A percentile compares a stretch with the other conserved stretches of the same genome.
These are phyloP conservation scores for Ridgeia piscesae DNA, from an alignment of 1,140 invertebrate species.

Conservation along the genomic window DNA sequence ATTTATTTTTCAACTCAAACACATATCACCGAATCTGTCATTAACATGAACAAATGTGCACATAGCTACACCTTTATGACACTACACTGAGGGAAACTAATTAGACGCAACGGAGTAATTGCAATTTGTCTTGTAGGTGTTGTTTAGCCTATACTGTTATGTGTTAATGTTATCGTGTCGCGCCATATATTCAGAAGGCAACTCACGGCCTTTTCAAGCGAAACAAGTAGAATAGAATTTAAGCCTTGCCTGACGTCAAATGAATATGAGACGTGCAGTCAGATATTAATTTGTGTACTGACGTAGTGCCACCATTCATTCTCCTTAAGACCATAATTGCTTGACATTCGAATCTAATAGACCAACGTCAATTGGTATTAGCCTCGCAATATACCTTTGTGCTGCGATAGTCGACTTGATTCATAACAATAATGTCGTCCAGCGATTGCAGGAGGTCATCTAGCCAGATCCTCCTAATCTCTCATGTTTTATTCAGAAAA, in stretches of 20 bases:
- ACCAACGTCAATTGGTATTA: background rate
- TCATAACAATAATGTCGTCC: background rate
- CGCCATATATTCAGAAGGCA: background rate
- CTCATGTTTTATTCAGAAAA: background rate
- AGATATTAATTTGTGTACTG: background rate
- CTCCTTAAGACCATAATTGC: background rate
- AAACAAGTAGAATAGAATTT: background rate
- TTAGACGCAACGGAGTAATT: too few relatives aligned
- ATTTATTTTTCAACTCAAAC: too few relatives aligned
- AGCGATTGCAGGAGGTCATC: background rate
- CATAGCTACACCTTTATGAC: too few relatives aligned
- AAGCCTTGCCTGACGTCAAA: background rate
- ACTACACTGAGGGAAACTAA: too few relatives aligned
- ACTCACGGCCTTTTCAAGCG: background rate
- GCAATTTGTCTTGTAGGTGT: too few relatives aligned
- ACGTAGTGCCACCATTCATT: background rate
- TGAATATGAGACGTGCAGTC: background rate
- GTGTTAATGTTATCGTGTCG: background rate
- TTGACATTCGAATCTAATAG: background rate
- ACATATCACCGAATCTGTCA: too few relatives aligned
- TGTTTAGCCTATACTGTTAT: background rate
- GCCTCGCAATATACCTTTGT: background rate
- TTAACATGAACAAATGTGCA: too few relatives aligned
- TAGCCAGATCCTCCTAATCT: background rate
- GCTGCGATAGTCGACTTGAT: background rate